A percentile compares a stretch with the other conserved stretches of the same genome.
phyloP scores from a whole-genome alignment of 1,140 invertebrate species.

The Brachionus paranguensis region DNA sequence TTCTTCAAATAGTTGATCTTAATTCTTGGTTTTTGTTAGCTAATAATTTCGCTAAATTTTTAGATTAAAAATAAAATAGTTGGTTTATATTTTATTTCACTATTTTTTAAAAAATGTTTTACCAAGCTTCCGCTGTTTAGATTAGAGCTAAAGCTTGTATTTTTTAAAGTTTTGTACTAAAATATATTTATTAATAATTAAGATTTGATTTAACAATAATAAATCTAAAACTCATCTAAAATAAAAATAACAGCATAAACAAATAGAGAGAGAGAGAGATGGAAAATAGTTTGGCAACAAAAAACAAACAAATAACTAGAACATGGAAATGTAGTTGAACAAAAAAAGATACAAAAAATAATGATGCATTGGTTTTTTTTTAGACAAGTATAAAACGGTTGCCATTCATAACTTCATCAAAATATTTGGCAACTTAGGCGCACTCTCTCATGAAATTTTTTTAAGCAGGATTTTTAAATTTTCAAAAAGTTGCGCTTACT shows the following conservation, averaged over 20 bases:
- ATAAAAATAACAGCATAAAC: not conserved
- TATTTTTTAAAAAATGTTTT: constrained; percentile 38
- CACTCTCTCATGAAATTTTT: not conserved
- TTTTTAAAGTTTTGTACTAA: constrained; percentile 37
- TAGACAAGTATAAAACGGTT: not conserved
- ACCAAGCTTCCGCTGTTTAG: not conserved
- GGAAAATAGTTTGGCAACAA: not conserved
- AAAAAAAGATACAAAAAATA: constrained; percentile 10
- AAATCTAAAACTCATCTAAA: constrained; percentile 39
- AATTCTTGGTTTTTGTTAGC: too few relatives aligned
- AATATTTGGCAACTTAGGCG: constrained; percentile 9
- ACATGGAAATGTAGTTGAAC: not conserved
- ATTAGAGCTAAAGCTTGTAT: not conserved
- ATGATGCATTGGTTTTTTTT: constrained; percentile 4
- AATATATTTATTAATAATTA: constrained; percentile 38
- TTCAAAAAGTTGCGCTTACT: constrained; percentile 38
- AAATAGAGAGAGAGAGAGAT: not conserved
- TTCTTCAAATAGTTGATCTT: too few relatives aligned
- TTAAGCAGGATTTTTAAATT: constrained; percentile 15
- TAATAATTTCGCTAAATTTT: too few relatives aligned
- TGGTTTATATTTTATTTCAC: constrained; percentile 37
- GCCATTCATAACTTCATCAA: not conserved
- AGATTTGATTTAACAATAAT: constrained; percentile 38
- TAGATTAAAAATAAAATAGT: not conserved
- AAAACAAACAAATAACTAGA: not conserved